A percentile compares a stretch with the other conserved stretches of the same genome.
These are phyloP conservation scores for Mesochorus sp. DNA, from an alignment of 2,888 invertebrate genomes.

Conservation along the genomic window DNA sequence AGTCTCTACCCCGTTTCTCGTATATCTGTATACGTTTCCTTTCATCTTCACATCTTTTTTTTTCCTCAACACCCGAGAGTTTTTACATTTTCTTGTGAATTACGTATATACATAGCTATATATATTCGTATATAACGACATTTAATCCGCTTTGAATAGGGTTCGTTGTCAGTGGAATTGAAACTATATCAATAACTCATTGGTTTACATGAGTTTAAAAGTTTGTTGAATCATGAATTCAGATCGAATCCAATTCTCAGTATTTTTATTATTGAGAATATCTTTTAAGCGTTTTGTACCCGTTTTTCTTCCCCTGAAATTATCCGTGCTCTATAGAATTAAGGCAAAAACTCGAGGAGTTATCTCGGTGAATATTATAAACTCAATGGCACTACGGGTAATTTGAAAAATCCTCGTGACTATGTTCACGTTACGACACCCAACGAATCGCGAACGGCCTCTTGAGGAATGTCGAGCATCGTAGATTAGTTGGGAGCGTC, in stretches of 20 bases:
- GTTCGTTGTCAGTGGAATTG: no score
- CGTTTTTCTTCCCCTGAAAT: no score
- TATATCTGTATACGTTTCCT: neutral
- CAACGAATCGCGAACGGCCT: constrained; percentile 13
- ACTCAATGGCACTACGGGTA: constrained; percentile 21
- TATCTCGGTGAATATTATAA: constrained; percentile 6
- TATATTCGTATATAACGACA: no score
- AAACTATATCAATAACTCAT: no score
- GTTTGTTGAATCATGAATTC: no score
- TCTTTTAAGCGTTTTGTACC: no score
- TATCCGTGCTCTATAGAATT: constrained; percentile 32
- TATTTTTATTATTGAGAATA: no score
- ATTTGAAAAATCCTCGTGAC: constrained; percentile 31
- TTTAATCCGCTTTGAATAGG: no score
- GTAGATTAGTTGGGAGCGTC: constrained; percentile 32
- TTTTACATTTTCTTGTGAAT: constrained; percentile 15
- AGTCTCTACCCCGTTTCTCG: constrained; percentile 1
- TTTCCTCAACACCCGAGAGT: constrained; percentile 3
- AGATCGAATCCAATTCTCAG: no score
- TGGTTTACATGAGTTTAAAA: no score
- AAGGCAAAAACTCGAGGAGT: constrained; percentile 6
- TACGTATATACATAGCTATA: constrained; percentile 24
- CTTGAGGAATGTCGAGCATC: constrained; percentile 45
- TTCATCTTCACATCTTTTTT: neutral
- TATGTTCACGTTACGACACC: neutral